Evolutionary conservation across 1,140 invertebrate species (phyloP).

Genomic region (Rhyacophila brunnea): DNA sequence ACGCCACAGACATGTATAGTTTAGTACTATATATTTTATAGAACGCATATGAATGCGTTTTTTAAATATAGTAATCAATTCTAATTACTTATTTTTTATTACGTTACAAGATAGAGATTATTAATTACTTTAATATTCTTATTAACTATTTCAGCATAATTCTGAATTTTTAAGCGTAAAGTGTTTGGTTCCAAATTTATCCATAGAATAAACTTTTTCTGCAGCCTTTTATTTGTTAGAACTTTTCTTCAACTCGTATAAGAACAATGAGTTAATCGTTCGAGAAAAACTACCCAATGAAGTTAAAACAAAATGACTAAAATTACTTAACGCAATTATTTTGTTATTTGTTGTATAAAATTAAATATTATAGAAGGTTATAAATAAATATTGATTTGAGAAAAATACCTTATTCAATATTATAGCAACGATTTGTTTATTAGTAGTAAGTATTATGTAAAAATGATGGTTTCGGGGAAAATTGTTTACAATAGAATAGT

Average conservation of each 20-base stretch:
- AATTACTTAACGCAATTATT: not conserved
- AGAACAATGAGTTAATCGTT: too few relatives aligned
- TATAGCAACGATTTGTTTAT: not conserved
- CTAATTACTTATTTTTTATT: not conserved
- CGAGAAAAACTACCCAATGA: too few relatives aligned
- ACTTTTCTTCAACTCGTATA: too few relatives aligned
- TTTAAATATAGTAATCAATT: not conserved
- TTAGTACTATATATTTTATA: conserved; percentile 21
- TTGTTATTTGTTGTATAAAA: not conserved
- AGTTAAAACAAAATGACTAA: too few relatives aligned
- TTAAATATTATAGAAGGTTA: not conserved
- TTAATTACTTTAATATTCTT: not conserved
- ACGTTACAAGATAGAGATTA: not conserved
- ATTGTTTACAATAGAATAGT: too few relatives aligned
- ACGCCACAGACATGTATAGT: conserved; percentile 33
- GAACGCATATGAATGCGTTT: conserved; percentile 24
- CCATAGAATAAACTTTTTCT: conserved; percentile 12
- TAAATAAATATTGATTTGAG: not conserved
- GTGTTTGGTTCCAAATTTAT: conserved; percentile 19
- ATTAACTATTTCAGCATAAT: conserved; percentile 1
- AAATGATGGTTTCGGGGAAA: too few relatives aligned
- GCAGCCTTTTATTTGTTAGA: conserved; percentile 20
- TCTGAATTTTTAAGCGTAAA: conserved; percentile 13
- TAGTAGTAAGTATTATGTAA: too few relatives aligned
- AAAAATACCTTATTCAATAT: not conserved